phyloP scores from a whole-genome alignment of 2,888 invertebrate genomes.

The Leptinotarsa haldemani region DNA sequence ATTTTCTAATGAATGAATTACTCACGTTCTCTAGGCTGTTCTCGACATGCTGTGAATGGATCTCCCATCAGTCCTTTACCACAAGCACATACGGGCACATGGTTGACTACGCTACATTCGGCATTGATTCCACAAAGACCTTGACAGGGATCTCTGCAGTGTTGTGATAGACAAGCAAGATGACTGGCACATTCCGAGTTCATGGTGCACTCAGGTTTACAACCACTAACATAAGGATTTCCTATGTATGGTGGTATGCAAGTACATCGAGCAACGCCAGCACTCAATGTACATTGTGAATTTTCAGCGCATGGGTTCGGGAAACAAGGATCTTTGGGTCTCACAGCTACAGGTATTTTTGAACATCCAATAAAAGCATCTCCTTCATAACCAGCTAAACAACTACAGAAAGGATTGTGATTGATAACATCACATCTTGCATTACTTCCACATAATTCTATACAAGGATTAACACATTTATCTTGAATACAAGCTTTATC shows the following conservation, averaged over 20 bases:
- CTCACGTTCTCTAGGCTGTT: constrained; percentile 70
- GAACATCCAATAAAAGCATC: constrained; percentile 88
- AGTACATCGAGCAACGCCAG: constrained; percentile 79
- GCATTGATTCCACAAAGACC: constrained; percentile 87
- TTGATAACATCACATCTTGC: constrained; percentile 83
- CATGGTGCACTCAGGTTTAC: constrained; percentile 85
- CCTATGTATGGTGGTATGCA: constrained; percentile 91
- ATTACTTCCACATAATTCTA: constrained; percentile 80
- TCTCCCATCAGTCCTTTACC: constrained; percentile 82
- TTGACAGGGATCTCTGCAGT: constrained; percentile 87
- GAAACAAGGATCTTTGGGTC: constrained; percentile 73
- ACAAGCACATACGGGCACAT: constrained; percentile 86
- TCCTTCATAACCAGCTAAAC: constrained; percentile 80
- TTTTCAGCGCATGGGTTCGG: constrained; percentile 89
- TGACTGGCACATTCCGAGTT: constrained; percentile 84
- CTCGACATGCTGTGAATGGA: constrained; percentile 83
- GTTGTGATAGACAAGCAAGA: constrained; percentile 83
- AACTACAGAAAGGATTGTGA: constrained; percentile 85
- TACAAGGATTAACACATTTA: constrained; percentile 86
- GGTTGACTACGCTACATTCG: constrained; percentile 84
- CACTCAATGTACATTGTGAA: constrained; percentile 78
- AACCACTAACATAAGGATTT: constrained; percentile 87
- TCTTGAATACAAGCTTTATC: constrained; percentile 84
- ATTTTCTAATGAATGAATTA: constrained; percentile 43
- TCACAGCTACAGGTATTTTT: constrained; percentile 61